These are phyloP conservation scores for Aphelocoma californica DNA, from an alignment of 2,797 vertebrate genomes.

Conservation along the genomic window DNA sequence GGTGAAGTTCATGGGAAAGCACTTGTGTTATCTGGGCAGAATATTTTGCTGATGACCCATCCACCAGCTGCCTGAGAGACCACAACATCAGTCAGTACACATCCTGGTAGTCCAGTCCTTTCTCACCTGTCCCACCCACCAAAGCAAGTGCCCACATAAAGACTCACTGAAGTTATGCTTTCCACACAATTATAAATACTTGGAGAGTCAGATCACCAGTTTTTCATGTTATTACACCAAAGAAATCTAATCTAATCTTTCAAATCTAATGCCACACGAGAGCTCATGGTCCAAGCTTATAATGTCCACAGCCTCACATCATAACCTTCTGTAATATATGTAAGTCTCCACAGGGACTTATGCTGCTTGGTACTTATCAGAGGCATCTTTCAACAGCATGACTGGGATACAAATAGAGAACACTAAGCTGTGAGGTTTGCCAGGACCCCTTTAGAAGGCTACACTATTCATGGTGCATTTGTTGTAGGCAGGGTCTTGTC, in stretches of 20 bases:
- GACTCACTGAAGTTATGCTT: background rate
- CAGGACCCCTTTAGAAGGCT: background rate
- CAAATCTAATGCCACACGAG: background rate
- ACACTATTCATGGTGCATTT: background rate
- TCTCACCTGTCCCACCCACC: background rate
- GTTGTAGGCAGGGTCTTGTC: background rate
- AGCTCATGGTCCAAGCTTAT: background rate
- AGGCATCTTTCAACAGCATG: background rate
- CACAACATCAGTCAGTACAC: background rate
- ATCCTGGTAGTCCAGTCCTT: background rate
- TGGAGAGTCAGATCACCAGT: background rate
- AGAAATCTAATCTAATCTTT: background rate
- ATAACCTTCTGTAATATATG: background rate
- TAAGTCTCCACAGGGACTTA: background rate
- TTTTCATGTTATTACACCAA: background rate
- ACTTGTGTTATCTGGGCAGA: background rate
- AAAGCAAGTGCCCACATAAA: background rate
- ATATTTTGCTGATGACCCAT: background rate
- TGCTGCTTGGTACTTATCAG: background rate
- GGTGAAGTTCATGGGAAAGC: background rate
- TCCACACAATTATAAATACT: background rate
- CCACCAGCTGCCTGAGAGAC: background rate
- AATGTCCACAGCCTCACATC: background rate
- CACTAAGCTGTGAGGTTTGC: background rate
- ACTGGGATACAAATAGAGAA: background rate